phyloP scores from a whole-genome alignment of 2,797 vertebrate species.

The Poecilia picta region DNA sequence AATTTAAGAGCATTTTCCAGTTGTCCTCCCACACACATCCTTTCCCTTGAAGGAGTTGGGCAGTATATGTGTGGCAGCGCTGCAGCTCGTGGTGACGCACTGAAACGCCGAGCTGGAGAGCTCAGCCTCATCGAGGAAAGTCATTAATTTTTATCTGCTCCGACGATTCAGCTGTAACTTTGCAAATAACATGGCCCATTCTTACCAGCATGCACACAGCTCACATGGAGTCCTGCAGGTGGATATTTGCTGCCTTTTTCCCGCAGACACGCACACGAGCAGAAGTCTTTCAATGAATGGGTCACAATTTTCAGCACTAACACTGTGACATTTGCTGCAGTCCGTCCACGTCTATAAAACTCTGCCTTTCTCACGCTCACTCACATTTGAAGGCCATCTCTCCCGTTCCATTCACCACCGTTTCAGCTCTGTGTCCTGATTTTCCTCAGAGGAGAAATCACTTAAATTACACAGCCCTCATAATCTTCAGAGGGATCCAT shows the following conservation, averaged over 20 bases:
- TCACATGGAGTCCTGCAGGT: conserved; percentile 7
- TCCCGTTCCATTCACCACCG: background rate
- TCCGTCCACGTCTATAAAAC: background rate
- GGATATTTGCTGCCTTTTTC: conserved; percentile 4
- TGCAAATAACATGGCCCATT: conserved; percentile 58
- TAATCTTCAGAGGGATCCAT: background rate
- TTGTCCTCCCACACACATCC: conserved; percentile 40
- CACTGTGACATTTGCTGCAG: background rate
- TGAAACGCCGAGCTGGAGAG: conserved; percentile 58
- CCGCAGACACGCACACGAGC: background rate
- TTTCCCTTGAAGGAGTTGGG: conserved; percentile 31
- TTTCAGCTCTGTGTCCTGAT: background rate
- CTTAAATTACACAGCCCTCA: background rate
- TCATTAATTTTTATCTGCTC: conserved; percentile 80
- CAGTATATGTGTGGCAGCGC: conserved; percentile 16
- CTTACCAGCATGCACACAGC: conserved; percentile 16
- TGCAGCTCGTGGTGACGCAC: conserved; percentile 23
- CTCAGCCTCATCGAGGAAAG: conserved; percentile 61
- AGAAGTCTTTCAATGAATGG: background rate
- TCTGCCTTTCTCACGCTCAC: background rate
- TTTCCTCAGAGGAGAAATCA: background rate
- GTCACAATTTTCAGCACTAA: conserved; percentile 7
- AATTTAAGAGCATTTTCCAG: conserved; percentile 48
- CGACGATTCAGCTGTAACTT: conserved; percentile 74
- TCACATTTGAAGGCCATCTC: background rate